A percentile compares a stretch with the other conserved stretches of the same genome.
Conservation (phyloP, 2,888 invertebrate species). For the Leucozona laternaria region DNA sequence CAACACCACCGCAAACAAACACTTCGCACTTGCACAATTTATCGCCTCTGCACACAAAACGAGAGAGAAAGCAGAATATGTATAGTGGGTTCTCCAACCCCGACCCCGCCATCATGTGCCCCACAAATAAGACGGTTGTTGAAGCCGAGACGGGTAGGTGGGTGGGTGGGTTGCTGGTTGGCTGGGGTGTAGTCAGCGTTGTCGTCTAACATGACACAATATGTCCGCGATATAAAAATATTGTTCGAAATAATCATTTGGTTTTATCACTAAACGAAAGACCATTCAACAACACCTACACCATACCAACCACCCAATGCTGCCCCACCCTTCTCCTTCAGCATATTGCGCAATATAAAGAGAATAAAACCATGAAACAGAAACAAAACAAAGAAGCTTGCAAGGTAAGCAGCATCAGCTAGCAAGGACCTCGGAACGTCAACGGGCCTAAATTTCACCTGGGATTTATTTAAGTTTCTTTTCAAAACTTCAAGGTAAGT, state of each 20-base stretch:
- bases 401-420: constrained; percentile 62
- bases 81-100: background rate
- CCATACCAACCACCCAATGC: background rate
- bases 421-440: constrained; percentile 51
- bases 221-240: constrained; percentile 73
- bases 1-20: constrained; percentile 69
- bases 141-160: too few species aligned
- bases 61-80: background rate
- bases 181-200: constrained; percentile 22
- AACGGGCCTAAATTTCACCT: constrained; percentile 70
- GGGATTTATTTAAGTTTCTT: constrained; percentile 69
- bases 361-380: constrained; percentile 43
- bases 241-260: constrained; percentile 68
- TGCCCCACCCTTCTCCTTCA: too few species aligned
- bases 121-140: background rate
- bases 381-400: constrained; percentile 40
- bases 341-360: constrained; percentile 35
- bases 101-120: background rate
- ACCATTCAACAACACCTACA: background rate
- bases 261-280: constrained; percentile 41
- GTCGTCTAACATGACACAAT: constrained; percentile 66
- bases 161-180: background rate
- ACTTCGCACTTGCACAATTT: constrained; percentile 73
- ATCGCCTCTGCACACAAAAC: constrained; percentile 53
- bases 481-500: constrained; percentile 45